Evolutionary conservation across 2,888 invertebrate genomes (phyloP).

Genomic region (Trachelus troglodyta): DNA sequence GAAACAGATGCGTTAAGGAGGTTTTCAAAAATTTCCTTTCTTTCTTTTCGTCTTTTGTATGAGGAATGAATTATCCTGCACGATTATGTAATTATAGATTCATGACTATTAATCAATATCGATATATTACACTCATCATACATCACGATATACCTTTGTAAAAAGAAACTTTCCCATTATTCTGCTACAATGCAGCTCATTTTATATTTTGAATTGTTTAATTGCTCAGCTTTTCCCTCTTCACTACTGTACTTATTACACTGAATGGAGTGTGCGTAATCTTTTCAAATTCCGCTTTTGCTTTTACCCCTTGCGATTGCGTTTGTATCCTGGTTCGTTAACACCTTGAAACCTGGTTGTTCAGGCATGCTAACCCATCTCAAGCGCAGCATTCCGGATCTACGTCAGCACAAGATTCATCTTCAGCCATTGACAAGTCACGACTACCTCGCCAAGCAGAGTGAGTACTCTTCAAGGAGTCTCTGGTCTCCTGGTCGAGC

Average conservation of each 20-base stretch:
- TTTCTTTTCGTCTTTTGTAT: slow-evolving; percentile 35
- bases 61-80: slow-evolving; percentile 57
- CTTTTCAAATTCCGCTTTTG: slow-evolving; percentile 18
- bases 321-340: slow-evolving; percentile 53
- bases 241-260: neutral
- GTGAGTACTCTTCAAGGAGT: slow-evolving; percentile 46
- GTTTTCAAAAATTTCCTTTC: slow-evolving; percentile 20
- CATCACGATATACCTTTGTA: neutral
- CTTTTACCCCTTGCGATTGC: slow-evolving; percentile 43
- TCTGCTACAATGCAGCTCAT: neutral
- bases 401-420: slow-evolving; percentile 79
- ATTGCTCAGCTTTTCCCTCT: neutral
- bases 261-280: neutral
- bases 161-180: neutral
- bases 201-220: neutral
- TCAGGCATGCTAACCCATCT: slow-evolving; percentile 90
- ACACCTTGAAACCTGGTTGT: slow-evolving; percentile 61
- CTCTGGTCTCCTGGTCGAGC: neutral
- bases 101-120: neutral
- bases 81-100: slow-evolving; percentile 32
- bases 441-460: slow-evolving; percentile 67
- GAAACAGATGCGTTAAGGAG: neutral
- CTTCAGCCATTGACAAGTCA: slow-evolving; percentile 83
- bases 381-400: slow-evolving; percentile 89
- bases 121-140: neutral